Conservation (phyloP, 2,888 invertebrate genomes). For the Polyploca ridens region DNA sequence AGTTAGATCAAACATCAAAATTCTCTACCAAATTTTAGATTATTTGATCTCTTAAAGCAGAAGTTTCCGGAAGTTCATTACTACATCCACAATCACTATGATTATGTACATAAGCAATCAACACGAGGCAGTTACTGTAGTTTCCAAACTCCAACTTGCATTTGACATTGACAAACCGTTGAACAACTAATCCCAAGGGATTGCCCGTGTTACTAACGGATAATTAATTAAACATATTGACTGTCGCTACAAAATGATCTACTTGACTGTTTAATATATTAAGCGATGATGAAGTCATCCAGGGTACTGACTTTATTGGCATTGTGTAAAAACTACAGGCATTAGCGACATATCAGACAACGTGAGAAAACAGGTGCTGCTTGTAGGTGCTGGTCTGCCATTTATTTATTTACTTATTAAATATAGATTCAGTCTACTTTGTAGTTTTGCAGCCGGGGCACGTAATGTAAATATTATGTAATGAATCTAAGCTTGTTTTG, state of each 20-base stretch:
- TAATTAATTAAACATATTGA: constrained; percentile 60
- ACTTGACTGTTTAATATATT: not conserved
- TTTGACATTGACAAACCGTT: constrained; percentile 61
- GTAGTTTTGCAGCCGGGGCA: too few species aligned
- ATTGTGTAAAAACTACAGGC: not conserved
- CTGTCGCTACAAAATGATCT: constrained; percentile 20
- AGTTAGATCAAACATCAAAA: not conserved
- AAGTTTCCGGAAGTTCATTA: constrained; percentile 1
- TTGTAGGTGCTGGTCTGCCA: too few species aligned
- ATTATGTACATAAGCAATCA: constrained; percentile 40
- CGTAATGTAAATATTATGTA: too few species aligned
- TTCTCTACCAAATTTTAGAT: not conserved
- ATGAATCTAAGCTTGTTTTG: too few species aligned
- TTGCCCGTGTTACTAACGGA: constrained; percentile 34
- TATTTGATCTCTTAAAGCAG: constrained; percentile 1
- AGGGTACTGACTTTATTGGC: not conserved
- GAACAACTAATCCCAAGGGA: constrained; percentile 50
- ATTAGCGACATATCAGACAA: too few species aligned
- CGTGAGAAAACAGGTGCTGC: too few species aligned
- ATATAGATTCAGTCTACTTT: too few species aligned
- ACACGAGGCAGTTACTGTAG: constrained; percentile 32
- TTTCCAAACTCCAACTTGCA: constrained; percentile 40
- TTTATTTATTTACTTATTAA: too few species aligned
- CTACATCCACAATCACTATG: constrained; percentile 15
- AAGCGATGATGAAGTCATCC: not conserved